Evolutionary conservation across 2,113 vertebrate species (phyloP), one percentile per base, ranked within the genome.

Genomic region (Syngnathus floridae): DNA sequence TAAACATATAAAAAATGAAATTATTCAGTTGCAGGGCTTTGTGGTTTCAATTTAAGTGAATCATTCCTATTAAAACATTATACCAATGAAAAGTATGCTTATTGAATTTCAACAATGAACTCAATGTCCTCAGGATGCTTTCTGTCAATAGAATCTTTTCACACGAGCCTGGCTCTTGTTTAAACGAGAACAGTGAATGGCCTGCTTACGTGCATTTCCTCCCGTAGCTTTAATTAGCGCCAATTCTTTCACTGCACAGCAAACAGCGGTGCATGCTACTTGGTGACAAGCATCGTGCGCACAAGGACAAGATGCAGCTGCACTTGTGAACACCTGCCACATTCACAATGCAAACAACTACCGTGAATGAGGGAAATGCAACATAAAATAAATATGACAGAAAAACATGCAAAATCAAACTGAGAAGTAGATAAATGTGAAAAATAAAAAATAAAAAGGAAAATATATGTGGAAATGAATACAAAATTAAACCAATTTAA

Each of bases 211-310:
- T 55, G 65, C 67, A 66, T 80, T 83, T 88, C 85, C 87, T 84
- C 77, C 72, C 41, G 45, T 56, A 72, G 64, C 83, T 82, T 82
- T 87, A 87, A 88, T 86, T 82, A 87, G 76, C 77, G 67, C 52
- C 70, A 66, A 65, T 78, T 78, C 88, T 90, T 73, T 83, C 78
- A 79, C 48, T 69, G 75, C 73, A 71, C 74, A 88, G 75, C 85
- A 90, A 89, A 90, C 86, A 89, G 56, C 38, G 49, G 62, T 84
- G 87, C 85, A 79, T 88, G 86, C 77, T 78, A 58, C 73, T 62
- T 68, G 74, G 64, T 84, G 82, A 89, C 75, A 81, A 80, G 54
- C 65, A 48, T 73, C 79, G 71, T 70, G 67, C 66, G 56, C 68
- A 83, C 76, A 85, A 71, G 74, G 67, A 73, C 59, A 74, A 64